Base-by-base conservation (phyloP, 2,888 invertebrate genomes). In the Temnothorax ravouxi region DNA sequence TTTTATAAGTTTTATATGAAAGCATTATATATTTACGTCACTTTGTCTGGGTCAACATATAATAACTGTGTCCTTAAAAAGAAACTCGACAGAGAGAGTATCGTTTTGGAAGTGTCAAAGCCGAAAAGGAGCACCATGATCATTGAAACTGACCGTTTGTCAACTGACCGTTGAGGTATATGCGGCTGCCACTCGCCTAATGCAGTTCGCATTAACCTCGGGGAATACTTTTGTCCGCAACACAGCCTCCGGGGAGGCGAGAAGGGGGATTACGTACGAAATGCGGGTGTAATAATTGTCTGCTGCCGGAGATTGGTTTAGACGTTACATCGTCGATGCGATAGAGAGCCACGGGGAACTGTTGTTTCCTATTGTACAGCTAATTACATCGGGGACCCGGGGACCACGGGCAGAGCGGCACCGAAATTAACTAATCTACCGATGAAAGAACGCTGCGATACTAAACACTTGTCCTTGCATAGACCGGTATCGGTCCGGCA, bases 341-440 rank as follows among this genome's bases (percentile, higher is more conserved):
- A 93, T 91, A 90, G 91, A 71, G 79, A 79, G 71, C 44, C 44
- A 54, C 86, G 56, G 84, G 89, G 89, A 88, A 89, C 91, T 90
- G 91, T 88, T 92, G 92, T 92, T 93, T 92, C 92, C 92, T 92
- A 94, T 94, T 94, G 93, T 94, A 89, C 87, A 85, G 91, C 94
- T 94, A 94, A 94, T 94, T 93, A 93, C 94, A 90, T 93, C 90
- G 87, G 94, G 93, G 93, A 93, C 91, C 87, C 87, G 56, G 92
- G 92, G 93, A 93, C 89, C 47, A 66, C 69, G 85, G 85, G 82
- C 89, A 86, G 87, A 83, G 87, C 88, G 84, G 77, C 75, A 87
- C 88, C 90, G 91, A 92, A 93, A 93, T 94, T 93, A 94, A 93
- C 93, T 93, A 93, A 93, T 93, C 92, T 91, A 88, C 88, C 89